Evolutionary conservation across 2,113 vertebrate genomes (phyloP).

Genomic region (Glaucomys volans): DNA sequence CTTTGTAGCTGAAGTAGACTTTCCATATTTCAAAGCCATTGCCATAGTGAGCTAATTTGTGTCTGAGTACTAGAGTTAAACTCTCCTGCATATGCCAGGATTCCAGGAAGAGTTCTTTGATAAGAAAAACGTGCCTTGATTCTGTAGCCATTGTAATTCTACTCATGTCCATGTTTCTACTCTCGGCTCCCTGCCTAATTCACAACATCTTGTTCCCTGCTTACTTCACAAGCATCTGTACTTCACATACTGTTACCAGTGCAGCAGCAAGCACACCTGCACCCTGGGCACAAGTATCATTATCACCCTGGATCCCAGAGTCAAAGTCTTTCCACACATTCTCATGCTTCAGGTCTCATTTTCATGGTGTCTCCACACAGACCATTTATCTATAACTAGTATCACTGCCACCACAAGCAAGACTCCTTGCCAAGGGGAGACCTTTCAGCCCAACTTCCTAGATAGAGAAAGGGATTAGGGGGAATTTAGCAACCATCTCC

Average conservation of each 20-base stretch:
- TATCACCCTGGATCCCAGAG: background rate
- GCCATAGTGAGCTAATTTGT: background rate
- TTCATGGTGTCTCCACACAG: background rate
- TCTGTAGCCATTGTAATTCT: background rate
- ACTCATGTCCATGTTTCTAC: background rate
- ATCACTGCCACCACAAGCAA: background rate
- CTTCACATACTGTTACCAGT: background rate
- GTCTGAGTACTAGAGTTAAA: too few relatives aligned
- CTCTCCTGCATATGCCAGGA: background rate
- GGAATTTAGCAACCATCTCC: background rate
- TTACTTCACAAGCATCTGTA: background rate
- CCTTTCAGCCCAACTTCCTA: background rate
- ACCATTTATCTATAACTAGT: background rate
- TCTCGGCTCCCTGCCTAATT: too few relatives aligned
- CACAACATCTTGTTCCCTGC: background rate
- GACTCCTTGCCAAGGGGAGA: background rate
- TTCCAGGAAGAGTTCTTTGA: background rate
- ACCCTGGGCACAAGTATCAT: too few relatives aligned
- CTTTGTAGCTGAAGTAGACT: background rate
- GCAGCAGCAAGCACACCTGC: background rate
- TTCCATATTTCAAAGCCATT: background rate
- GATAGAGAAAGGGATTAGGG: background rate
- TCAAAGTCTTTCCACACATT: background rate
- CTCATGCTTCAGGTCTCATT: background rate
- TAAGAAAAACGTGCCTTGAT: background rate